Evolutionary conservation across 2,113 vertebrate genomes (phyloP).

Genomic region (Mastomys natalensis): DNA sequence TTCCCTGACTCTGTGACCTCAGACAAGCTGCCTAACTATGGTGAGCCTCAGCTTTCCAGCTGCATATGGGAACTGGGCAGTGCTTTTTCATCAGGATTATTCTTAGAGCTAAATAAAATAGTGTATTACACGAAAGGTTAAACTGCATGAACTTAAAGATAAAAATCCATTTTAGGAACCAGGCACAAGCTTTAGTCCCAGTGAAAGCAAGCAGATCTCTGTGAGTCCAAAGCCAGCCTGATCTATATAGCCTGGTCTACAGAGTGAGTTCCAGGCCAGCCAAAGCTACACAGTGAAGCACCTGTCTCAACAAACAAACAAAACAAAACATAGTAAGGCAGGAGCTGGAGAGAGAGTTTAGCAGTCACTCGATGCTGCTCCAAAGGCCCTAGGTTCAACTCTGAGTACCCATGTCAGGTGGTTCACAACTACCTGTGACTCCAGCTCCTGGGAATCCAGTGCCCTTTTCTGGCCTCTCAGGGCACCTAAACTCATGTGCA

Average conservation of each 20-base stretch:
- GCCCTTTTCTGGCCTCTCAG: neutral
- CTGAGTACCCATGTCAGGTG: neutral
- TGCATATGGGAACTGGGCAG: neutral
- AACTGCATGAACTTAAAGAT: slow-evolving; percentile 7
- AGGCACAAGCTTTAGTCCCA: neutral
- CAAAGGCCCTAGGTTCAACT: neutral
- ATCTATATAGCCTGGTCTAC: neutral
- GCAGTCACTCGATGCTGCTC: neutral
- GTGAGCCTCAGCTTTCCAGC: neutral
- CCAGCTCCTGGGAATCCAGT: neutral
- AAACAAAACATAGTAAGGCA: neutral
- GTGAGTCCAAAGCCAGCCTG: neutral
- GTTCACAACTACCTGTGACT: neutral
- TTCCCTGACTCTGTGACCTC: neutral
- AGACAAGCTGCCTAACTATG: neutral
- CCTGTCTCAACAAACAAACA: neutral
- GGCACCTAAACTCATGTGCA: neutral
- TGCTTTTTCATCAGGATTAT: neutral
- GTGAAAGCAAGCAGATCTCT: neutral
- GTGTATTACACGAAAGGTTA: neutral
- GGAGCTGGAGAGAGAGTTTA: neutral
- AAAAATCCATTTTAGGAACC: neutral
- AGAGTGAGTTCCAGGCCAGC: neutral
- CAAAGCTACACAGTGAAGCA: neutral
- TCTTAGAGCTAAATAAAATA: slow-evolving; percentile 4